Evolutionary conservation across 2,113 vertebrate species (phyloP).

Genomic region (Phycodurus eques): DNA sequence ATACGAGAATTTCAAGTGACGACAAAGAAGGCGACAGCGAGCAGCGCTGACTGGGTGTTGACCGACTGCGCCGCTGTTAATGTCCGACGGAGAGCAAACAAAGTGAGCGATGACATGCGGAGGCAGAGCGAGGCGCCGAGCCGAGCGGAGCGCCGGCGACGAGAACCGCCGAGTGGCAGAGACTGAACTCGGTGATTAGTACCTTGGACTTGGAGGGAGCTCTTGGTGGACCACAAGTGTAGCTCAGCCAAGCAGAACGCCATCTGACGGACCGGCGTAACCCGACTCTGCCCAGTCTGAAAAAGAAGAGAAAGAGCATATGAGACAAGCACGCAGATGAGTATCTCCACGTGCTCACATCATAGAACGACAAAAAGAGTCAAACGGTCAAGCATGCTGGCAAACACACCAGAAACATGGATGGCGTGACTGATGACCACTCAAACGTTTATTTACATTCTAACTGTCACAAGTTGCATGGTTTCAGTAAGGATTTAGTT

Average conservation of each 20-base stretch:
- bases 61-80: slow-evolving; percentile 34
- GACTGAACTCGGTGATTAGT: slow-evolving; percentile 65
- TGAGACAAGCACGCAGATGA: slow-evolving; percentile 7
- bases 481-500: too few relatives aligned
- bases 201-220: slow-evolving; percentile 85
- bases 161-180: slow-evolving; percentile 34
- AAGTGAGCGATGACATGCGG: slow-evolving; percentile 57
- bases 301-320: slow-evolving; percentile 38
- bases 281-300: slow-evolving; percentile 62
- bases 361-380: too few relatives aligned
- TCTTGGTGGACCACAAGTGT: slow-evolving; percentile 93
- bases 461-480: too few relatives aligned
- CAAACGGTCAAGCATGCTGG: not conserved
- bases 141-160: slow-evolving; percentile 1
- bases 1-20: not conserved
- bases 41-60: slow-evolving; percentile 19
- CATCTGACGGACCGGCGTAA: slow-evolving; percentile 80
- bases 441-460: too few relatives aligned
- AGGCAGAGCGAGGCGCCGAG: slow-evolving; percentile 17
- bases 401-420: not conserved
- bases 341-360: too few relatives aligned
- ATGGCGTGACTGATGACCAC: too few relatives aligned
- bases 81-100: slow-evolving; percentile 48
- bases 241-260: slow-evolving; percentile 93
- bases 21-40: slow-evolving; percentile 34